phyloP scores from a whole-genome alignment of 1,140 invertebrate species.

The Vollenhovia emeryi region DNA sequence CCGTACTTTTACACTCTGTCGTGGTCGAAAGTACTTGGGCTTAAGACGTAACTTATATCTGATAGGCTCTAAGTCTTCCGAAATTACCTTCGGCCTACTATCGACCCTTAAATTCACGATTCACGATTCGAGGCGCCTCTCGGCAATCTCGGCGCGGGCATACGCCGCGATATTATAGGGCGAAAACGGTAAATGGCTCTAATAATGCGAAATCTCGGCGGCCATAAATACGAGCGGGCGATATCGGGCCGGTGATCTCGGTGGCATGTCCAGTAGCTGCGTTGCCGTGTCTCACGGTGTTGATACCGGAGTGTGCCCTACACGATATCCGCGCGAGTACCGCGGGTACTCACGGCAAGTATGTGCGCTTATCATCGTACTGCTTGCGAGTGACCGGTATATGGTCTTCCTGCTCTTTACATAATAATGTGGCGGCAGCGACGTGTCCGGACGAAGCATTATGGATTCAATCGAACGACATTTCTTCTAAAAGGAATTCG shows the following conservation, averaged over 20 bases:
- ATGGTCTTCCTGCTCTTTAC: slow-evolving; percentile 72
- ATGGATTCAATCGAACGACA: slow-evolving; percentile 4
- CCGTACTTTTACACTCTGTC: slow-evolving; percentile 38
- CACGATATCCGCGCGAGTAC: slow-evolving; percentile 67
- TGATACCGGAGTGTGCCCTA: slow-evolving; percentile 76
- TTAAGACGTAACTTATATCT: slow-evolving; percentile 61
- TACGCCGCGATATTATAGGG: slow-evolving; percentile 76
- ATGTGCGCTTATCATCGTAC: slow-evolving; percentile 73
- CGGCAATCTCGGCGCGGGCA: slow-evolving; percentile 46
- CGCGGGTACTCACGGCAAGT: slow-evolving; percentile 76
- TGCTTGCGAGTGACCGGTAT: slow-evolving; percentile 59
- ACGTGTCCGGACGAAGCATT: slow-evolving; percentile 33
- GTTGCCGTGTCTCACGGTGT: slow-evolving; percentile 82
- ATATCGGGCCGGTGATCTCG: slow-evolving; percentile 79
- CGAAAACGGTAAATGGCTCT: slow-evolving; percentile 82
- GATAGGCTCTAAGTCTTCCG: slow-evolving; percentile 56
- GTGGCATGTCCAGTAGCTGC: slow-evolving; percentile 83
- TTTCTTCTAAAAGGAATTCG: background rate
- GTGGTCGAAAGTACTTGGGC: slow-evolving; percentile 50
- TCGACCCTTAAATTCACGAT: slow-evolving; percentile 65
- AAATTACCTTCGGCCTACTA: slow-evolving; percentile 47
- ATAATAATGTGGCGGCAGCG: slow-evolving; percentile 45
- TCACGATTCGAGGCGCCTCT: slow-evolving; percentile 62
- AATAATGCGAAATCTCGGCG: slow-evolving; percentile 83
- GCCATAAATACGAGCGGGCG: slow-evolving; percentile 82